Base-by-base conservation (phyloP, 2,113 vertebrate genomes). In the Camelus dromedarius region DNA sequence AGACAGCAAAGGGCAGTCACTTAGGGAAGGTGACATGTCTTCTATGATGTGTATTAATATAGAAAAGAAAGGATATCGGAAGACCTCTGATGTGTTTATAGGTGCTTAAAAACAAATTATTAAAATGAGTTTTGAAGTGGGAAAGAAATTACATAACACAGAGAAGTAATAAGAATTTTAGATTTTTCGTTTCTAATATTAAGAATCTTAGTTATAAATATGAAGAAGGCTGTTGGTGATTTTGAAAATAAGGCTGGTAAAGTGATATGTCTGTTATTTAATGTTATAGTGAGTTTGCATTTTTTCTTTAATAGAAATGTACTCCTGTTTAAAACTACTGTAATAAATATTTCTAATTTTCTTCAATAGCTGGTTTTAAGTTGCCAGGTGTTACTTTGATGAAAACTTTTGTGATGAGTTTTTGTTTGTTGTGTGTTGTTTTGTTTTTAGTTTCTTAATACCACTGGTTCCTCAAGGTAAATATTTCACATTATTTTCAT, bases 101-200 rank as follows among this genome's bases (percentile, higher is more conserved):
- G 80, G 90, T 75, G 24, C 52, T 56, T 72, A 93, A 56, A 93
- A 91, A 75, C 9, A 93, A 75, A 95, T 85, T 48, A 82, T 52
- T 92, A 60, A 67, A 95, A 76, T 75, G 56, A 93, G 5, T 86
- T 92, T 96, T 95, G 24, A 76, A 92, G 16, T 80, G 38, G 28
- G 16, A 52, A 95, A 95, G n/a, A 88, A 88, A 82, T 79, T 84
- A 66, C 9, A 32, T 70, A 83, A 48, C 56, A 95, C 42, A 42
- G 0, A 82, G 81, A 81, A 69, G 56, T 96, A 90, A 32, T 91
- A 76, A 84, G 73, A 95, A 42, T 94, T 96, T 92, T 84, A 96
- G 26, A 46, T 69, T 72, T 67, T 86, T 46, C 46, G 89, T 73
- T 91, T 90, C 82, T 79, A 54, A 26, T 81, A 58, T 5, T 80